Base-by-base conservation (phyloP, 2,797 vertebrate genomes). In the Helarctos malayanus region DNA sequence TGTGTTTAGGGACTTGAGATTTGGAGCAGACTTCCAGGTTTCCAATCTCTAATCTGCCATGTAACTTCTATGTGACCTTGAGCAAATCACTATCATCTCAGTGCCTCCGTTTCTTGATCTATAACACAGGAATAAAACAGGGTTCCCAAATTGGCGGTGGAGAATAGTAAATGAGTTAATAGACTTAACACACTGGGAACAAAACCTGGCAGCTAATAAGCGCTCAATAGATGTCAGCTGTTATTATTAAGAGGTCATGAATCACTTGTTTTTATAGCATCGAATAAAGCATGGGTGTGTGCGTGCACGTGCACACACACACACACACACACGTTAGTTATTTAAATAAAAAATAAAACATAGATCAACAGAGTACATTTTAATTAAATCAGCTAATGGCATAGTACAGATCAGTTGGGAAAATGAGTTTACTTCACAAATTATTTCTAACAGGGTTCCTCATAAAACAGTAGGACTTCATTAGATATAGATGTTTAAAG, bases 391-490 rank as follows among this genome's bases (percentile, higher is more conserved):
- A 90, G 76, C 45, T 95, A 96, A 97, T 86, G 69, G 25, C 32
- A 82, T 57, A 52, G 9, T 49, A 45, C 76, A 71, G 41, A 91
- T 84, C 63, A 93, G 59, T 61, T 89, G 83, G 32, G 75, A 89
- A 96, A 86, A 94, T n/a, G 7, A 83, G 52, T 96, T 97, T 76
- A 88, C 89, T 88, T 95, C 95, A 82, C 49, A 96, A 98, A 80
- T 81, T 97, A 93, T 91, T 95, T 95, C 87, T 49, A 96, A 91
- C 54, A 96, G n/a, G 63, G 27, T 92, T 86, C 47, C 88, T 96
- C 82, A 57, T 97, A 82, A 98, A 98, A 97, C 86, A 98, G 94
- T 86, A 73, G 61, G 84, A 75, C 89, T 63, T 96, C 94, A 84
- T 9, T 94, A 97, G 94, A 93, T 59, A 84, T 68, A 76, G 63